These are phyloP conservation scores for Onychomys arenicola DNA, from an alignment of 2,797 vertebrate genomes.

Conservation along the genomic window DNA sequence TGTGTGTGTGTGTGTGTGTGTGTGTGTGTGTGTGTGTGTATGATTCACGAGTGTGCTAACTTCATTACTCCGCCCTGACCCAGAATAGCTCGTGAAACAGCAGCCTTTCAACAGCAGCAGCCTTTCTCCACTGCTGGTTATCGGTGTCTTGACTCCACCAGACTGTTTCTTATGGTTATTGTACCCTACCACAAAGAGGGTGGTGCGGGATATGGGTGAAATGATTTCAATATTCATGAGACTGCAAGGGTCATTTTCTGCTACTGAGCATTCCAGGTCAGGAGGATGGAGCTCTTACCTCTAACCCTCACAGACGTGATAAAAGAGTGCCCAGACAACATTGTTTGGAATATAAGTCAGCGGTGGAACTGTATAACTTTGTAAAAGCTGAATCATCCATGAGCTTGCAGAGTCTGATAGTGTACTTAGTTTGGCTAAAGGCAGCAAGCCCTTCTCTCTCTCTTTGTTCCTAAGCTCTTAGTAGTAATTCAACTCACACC, in stretches of 20 bases:
- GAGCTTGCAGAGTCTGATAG: neutral
- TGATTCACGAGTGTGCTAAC: neutral
- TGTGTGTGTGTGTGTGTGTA: neutral
- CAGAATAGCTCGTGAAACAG: neutral
- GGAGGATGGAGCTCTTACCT: slow-evolving; percentile 92
- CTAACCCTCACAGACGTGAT: slow-evolving; percentile 90
- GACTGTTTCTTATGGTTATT: slow-evolving; percentile 96
- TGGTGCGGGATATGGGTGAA: slow-evolving; percentile 95
- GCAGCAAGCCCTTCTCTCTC: neutral
- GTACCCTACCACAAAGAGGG: slow-evolving; percentile 96
- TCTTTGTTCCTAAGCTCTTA: neutral
- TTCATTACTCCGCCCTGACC: neutral
- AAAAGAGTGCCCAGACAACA: neutral
- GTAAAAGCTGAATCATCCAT: neutral
- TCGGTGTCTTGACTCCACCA: slow-evolving; percentile 97
- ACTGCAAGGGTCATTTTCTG: slow-evolving; percentile 94
- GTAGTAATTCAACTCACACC: neutral
- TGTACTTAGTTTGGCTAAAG: neutral
- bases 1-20: too few species aligned
- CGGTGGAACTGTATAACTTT: neutral
- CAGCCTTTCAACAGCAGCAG: too few species aligned
- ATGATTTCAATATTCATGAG: slow-evolving; percentile 96
- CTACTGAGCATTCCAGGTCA: slow-evolving; percentile 95
- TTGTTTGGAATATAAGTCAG: neutral
- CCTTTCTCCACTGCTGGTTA: slow-evolving; percentile 84